A percentile compares a stretch with the other conserved stretches of the same genome.
phyloP scores from a whole-genome alignment of 2,797 vertebrate genomes.

The Poeciliopsis infans region DNA sequence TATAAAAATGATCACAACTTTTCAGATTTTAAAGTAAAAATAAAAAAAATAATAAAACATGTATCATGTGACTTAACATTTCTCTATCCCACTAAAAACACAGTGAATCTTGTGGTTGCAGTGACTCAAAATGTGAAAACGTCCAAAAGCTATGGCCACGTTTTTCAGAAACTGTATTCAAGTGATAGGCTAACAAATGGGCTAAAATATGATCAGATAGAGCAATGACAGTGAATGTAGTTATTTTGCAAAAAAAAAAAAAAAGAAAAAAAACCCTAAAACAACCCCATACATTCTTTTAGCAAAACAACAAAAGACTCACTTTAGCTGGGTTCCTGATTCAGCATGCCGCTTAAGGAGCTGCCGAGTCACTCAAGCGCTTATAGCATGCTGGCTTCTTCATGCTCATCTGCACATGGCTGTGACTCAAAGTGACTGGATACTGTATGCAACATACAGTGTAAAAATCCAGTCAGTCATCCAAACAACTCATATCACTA shows the following conservation, averaged over 20 bases:
- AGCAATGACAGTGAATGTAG: conserved; percentile 21
- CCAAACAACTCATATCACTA: conserved; percentile 72
- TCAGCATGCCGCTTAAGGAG: conserved; percentile 75
- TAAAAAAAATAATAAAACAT: not conserved
- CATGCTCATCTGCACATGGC: conserved; percentile 77
- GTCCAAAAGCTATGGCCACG: not conserved
- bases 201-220: not conserved
- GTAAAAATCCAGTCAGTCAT: conserved; percentile 65
- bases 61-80: not conserved
- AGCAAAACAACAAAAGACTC: conserved; percentile 44
- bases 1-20: not conserved
- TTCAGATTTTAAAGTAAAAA: not conserved
- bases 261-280: not conserved
- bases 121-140: not conserved
- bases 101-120: not conserved
- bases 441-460: conserved; percentile 79
- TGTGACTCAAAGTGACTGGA: conserved; percentile 70
- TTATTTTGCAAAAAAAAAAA: conserved; percentile 31
- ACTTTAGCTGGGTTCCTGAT: conserved; percentile 49
- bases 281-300: not conserved
- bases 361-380: conserved; percentile 67
- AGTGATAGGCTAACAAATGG: not conserved
- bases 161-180: not conserved
- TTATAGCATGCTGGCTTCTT: conserved; percentile 78
- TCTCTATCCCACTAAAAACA: not conserved